Evolutionary conservation across 2,797 vertebrate genomes (phyloP).

Genomic region (Mallotus villosus): DNA sequence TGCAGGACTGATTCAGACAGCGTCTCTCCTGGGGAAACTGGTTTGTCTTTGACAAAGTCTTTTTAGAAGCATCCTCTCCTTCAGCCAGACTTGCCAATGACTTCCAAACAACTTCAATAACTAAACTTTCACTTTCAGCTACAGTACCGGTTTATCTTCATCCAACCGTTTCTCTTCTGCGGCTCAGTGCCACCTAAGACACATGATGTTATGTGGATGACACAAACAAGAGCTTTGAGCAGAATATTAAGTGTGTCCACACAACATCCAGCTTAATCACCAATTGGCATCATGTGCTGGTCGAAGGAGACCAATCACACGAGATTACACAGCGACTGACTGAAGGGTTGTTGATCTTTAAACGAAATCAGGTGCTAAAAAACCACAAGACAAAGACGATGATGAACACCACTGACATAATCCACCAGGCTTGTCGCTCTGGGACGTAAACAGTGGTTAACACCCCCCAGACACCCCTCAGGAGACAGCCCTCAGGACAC

Average conservation of each 20-base stretch:
- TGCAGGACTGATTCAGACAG: slow-evolving; percentile 24
- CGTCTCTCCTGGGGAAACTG: slow-evolving; percentile 1
- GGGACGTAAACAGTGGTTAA: too few relatives aligned
- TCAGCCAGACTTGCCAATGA: background rate
- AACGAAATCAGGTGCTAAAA: background rate
- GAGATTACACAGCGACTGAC: slow-evolving; percentile 10
- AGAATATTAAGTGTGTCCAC: background rate
- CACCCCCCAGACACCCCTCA: too few relatives aligned
- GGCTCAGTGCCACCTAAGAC: background rate
- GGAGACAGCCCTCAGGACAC: too few relatives aligned
- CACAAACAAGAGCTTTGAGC: slow-evolving; percentile 14
- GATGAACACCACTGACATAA: too few relatives aligned
- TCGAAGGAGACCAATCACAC: background rate
- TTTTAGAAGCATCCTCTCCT: slow-evolving; percentile 1
- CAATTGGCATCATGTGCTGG: background rate
- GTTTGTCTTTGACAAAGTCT: slow-evolving; percentile 23
- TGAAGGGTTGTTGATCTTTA: background rate
- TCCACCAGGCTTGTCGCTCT: too few relatives aligned
- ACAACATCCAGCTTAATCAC: slow-evolving; percentile 6
- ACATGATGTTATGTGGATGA: background rate
- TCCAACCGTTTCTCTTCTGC: too few relatives aligned
- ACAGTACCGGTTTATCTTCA: too few relatives aligned
- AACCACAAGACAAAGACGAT: too few relatives aligned
- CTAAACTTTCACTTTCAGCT: background rate
- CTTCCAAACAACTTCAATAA: background rate